Evolutionary conservation across 2,113 vertebrate genomes (phyloP).

Genomic region (Bucco capensis): DNA sequence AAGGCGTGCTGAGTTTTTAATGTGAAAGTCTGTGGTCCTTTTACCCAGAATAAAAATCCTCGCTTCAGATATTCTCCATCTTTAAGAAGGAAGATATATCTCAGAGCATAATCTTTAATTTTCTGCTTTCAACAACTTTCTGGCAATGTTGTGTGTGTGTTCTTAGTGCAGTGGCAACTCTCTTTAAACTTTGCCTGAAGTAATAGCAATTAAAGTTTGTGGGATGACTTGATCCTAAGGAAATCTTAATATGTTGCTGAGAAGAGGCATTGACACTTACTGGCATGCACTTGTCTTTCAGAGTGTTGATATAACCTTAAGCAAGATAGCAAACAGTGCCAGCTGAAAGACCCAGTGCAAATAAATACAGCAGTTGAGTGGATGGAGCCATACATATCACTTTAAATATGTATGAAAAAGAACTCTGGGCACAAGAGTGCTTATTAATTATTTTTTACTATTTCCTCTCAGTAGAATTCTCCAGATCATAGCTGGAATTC

Average conservation of each 20-base stretch:
- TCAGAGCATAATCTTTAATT: not conserved
- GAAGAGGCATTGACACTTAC: not conserved
- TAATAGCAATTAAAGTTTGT: not conserved
- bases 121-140: not conserved
- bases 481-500: not conserved
- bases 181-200: conserved; percentile 1
- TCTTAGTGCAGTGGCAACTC: not conserved
- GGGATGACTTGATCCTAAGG: not conserved
- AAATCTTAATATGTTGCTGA: not conserved
- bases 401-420: not conserved
- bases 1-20: not conserved
- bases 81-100: not conserved
- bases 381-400: not conserved
- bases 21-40: not conserved
- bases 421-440: not conserved
- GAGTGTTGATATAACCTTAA: not conserved
- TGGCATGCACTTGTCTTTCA: not conserved
- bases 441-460: not conserved
- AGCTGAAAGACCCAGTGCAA: not conserved
- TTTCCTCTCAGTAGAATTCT: not conserved
- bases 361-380: not conserved
- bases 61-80: not conserved
- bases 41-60: not conserved
- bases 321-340: not conserved
- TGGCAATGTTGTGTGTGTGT: not conserved